Percentiles rank a stretch among this genome's conserved stretches.
These are phyloP conservation scores for Monopterus albus DNA, from an alignment of 2,113 vertebrate species.

Conservation along the genomic window DNA sequence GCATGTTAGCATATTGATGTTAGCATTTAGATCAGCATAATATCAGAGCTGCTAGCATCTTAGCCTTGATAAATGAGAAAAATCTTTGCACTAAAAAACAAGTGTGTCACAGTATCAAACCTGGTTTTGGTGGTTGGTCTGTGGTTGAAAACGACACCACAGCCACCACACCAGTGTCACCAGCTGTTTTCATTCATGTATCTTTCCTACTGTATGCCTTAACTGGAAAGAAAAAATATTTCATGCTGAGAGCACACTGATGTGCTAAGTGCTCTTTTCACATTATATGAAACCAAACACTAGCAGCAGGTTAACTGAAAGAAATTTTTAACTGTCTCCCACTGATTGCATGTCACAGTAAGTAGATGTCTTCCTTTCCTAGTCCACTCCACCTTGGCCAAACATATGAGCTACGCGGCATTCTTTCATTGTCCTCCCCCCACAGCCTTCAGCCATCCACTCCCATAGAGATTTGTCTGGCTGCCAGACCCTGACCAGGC, in stretches of 20 bases:
- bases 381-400: conserved; percentile 20
- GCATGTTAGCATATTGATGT: background rate
- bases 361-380: conserved; percentile 33
- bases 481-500: conserved; percentile 58
- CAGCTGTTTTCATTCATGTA: too few relatives aligned
- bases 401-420: conserved; percentile 50
- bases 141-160: too few relatives aligned
- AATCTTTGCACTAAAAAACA: too few relatives aligned
- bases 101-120: too few relatives aligned
- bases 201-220: background rate
- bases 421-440: conserved; percentile 44
- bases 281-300: background rate
- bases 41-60: too few relatives aligned
- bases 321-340: conserved; percentile 3
- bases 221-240: background rate
- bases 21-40: background rate
- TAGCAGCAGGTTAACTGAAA: conserved; percentile 10
- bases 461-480: conserved; percentile 63
- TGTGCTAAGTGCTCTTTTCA: conserved; percentile 1
- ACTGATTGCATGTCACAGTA: conserved; percentile 24
- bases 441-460: conserved; percentile 44
- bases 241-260: background rate
- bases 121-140: too few relatives aligned
- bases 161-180: too few relatives aligned
- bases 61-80: too few relatives aligned